These are phyloP conservation scores for Oryzias melastigma DNA, from an alignment of 2,113 vertebrate genomes.

Conservation along the genomic window DNA sequence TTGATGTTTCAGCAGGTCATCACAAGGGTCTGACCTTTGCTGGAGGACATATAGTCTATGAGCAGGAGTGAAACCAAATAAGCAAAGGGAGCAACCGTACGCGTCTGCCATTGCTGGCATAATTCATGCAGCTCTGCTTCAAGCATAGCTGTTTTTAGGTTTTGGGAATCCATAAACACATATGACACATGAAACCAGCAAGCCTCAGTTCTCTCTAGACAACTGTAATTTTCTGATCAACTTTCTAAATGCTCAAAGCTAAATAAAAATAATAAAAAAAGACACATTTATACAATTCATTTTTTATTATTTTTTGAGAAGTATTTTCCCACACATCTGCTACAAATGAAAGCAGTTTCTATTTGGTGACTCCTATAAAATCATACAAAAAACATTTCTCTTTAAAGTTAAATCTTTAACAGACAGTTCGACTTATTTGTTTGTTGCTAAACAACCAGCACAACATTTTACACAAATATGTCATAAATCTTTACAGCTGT, in stretches of 20 bases:
- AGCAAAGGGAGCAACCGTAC: constrained; percentile 58
- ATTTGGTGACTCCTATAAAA: too few species aligned
- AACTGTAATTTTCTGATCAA: constrained; percentile 15
- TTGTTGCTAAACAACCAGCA: too few species aligned
- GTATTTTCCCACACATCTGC: too few species aligned
- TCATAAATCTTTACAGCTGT: too few species aligned
- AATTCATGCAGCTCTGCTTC: constrained; percentile 66
- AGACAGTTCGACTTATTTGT: too few species aligned
- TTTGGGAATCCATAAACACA: constrained; percentile 55
- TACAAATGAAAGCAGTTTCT: too few species aligned
- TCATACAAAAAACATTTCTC: too few species aligned
- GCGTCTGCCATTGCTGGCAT: constrained; percentile 69
- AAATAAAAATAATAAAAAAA: not conserved
- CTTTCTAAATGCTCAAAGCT: not conserved
- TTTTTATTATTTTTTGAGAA: too few species aligned
- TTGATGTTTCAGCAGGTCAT: constrained; percentile 46
- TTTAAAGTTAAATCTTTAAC: too few species aligned
- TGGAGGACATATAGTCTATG: constrained; percentile 46
- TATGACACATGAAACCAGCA: constrained; percentile 55
- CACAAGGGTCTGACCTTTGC: constrained; percentile 68
- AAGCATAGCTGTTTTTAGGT: constrained; percentile 70
- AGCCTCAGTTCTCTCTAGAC: constrained; percentile 44
- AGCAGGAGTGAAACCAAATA: constrained; percentile 63
- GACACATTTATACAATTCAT: too few species aligned
- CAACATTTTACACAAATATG: too few species aligned